Evolutionary conservation across 1,140 invertebrate species (phyloP), one percentile per base, ranked within the genome.

Genomic region (Sarcophaga peregrina): DNA sequence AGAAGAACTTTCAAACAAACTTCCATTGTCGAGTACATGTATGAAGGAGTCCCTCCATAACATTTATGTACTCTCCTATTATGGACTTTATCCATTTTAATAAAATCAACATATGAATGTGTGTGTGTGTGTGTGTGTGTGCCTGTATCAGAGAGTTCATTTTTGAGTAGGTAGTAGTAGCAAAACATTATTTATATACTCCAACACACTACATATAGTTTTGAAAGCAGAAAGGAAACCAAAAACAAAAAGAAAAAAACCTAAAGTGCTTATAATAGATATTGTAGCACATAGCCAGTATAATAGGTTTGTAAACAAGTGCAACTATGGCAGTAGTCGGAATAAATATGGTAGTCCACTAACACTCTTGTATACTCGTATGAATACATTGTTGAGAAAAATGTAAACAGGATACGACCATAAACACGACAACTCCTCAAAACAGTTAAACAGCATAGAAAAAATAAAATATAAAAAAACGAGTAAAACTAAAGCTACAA

Each of bases 381-480:
- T 37, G 25, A 37, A 37, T 8, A 25, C 20, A 68, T 68, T 68
- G n/a, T 68, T 25, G n/a, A 68, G n/a, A 68, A 68, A 68, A 68
- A 68, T 68, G n/a, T 68, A 25, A 68, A 68, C 62, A 68, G 62
- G 62, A 68, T 68, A 68, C 8, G 20, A 25, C 62, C 62, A 68
- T 68, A 68, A 68, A 68, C 62, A 68, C 62, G 62, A 68, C 62
- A 68, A 68, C 62, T 68, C 62, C 62, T 68, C 62, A 68, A 68
- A 68, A 68, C n/a, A 68, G 20, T 20, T 20, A 6, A 20, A 7
- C 58, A 15, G 11, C 5, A 3, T 62, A 68, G 9, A 68, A 68
- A 5, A 68, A 68, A 17, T 20, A 1, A n/a, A n/a, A n/a, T n/a
- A n/a, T n/a, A n/a, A n/a, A n/a, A 37, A 37, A 37, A 37, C 25